phyloP scores from a whole-genome alignment of 2,888 invertebrate species.

The Bombylius major region DNA sequence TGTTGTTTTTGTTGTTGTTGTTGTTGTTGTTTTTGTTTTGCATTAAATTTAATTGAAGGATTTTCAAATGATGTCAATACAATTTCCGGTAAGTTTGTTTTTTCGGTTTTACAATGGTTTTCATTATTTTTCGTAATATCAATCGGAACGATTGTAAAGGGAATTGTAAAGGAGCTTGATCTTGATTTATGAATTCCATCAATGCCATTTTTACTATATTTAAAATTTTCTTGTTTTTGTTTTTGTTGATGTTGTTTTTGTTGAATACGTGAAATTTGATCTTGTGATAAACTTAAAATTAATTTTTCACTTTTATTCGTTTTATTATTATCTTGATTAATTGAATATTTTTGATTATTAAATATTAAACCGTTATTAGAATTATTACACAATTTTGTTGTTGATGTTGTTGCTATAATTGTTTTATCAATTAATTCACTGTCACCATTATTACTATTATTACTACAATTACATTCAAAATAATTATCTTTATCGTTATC shows the following conservation, averaged over 20 bases:
- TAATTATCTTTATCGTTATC: neutral
- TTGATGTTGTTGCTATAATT: neutral
- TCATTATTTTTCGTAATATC: neutral
- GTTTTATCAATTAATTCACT: neutral
- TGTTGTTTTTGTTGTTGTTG: neutral
- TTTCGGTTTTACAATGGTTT: slow-evolving; percentile 4
- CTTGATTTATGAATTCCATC: neutral
- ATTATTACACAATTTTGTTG: neutral
- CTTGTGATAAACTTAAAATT: slow-evolving; percentile 8
- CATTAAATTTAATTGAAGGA: neutral
- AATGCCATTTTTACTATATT: neutral
- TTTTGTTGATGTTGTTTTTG: neutral
- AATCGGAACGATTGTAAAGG: slow-evolving; percentile 6
- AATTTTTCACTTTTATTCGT: slow-evolving; percentile 3
- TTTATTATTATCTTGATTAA: neutral
- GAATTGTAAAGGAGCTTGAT: neutral
- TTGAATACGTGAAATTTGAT: slow-evolving; percentile 5
- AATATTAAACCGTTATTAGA: neutral
- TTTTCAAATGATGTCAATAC: slow-evolving; percentile 21
- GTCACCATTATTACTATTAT: neutral
- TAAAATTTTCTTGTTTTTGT: neutral
- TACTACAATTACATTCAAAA: neutral
- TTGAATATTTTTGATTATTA: neutral
- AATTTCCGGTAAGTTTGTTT: slow-evolving; percentile 21
- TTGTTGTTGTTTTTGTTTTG: neutral